phyloP scores from a whole-genome alignment of 2,797 vertebrate species.

The Phalloptychus januarius region DNA sequence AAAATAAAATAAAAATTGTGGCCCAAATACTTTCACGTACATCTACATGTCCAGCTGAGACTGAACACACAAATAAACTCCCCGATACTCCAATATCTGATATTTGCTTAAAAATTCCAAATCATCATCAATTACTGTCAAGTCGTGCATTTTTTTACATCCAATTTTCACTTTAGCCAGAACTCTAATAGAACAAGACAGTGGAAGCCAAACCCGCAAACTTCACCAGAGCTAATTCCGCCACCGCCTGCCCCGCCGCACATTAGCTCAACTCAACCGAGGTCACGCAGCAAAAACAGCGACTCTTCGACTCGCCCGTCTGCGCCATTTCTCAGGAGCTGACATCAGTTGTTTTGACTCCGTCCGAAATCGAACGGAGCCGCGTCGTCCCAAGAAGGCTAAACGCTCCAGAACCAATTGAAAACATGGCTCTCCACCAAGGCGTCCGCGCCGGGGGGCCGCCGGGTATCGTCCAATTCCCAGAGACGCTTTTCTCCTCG shows the following conservation, averaged over 20 bases:
- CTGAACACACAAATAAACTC: background rate
- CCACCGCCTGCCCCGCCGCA: slow-evolving; percentile 9
- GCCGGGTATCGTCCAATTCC: slow-evolving; percentile 65
- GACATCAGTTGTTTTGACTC: slow-evolving; percentile 74
- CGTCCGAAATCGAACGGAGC: slow-evolving; percentile 66
- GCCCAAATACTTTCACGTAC: too few species aligned
- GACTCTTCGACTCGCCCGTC: slow-evolving; percentile 42
- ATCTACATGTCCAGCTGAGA: background rate
- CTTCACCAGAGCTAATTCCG: slow-evolving; percentile 34
- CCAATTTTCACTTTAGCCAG: slow-evolving; percentile 16
- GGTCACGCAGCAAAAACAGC: slow-evolving; percentile 47
- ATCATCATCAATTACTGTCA: slow-evolving; percentile 53
- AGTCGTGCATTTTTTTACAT: slow-evolving; percentile 6
- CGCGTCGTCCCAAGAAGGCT: slow-evolving; percentile 46
- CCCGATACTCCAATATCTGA: background rate
- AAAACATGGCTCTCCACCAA: slow-evolving; percentile 71
- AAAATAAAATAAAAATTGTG: too few species aligned
- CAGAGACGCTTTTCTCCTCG: slow-evolving; percentile 55
- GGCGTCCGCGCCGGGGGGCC: slow-evolving; percentile 37
- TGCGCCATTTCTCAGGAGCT: slow-evolving; percentile 53
- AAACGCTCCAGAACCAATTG: slow-evolving; percentile 57
- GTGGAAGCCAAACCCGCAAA: slow-evolving; percentile 27
- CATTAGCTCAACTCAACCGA: slow-evolving; percentile 20
- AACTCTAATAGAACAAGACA: slow-evolving; percentile 13
- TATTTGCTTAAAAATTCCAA: background rate